phyloP scores from a whole-genome alignment of 2,797 vertebrate species.

The Periparus ater region DNA sequence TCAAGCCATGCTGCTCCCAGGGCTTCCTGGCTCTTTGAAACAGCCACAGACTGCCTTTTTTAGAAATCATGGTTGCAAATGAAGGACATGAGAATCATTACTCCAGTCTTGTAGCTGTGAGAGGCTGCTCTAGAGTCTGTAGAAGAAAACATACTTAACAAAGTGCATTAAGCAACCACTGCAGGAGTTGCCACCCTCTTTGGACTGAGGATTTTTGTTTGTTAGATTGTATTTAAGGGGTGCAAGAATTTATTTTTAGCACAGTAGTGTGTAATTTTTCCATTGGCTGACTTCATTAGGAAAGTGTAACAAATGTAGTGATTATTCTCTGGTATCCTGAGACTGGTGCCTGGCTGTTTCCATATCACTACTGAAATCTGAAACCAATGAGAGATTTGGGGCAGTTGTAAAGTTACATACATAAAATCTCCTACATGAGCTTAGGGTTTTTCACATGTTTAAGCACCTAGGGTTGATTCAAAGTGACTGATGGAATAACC shows the following conservation, averaged over 20 bases:
- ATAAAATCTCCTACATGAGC: constrained; percentile 27
- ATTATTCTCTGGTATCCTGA: constrained; percentile 80
- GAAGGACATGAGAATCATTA: not conserved
- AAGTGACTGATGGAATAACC: constrained; percentile 53
- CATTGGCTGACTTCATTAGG: not conserved
- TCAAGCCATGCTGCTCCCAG: not conserved
- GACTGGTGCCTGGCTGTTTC: constrained; percentile 82
- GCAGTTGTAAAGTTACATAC: constrained; percentile 15
- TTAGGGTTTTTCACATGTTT: constrained; percentile 38
- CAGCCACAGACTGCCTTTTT: not conserved
- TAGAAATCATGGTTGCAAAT: not conserved
- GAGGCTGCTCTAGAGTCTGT: not conserved
- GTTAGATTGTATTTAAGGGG: not conserved
- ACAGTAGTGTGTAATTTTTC: not conserved
- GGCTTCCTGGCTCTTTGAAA: not conserved
- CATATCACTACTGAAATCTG: constrained; percentile 82
- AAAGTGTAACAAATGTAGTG: constrained; percentile 79
- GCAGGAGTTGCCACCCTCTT: not conserved
- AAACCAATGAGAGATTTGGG: constrained; percentile 77
- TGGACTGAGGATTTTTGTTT: not conserved
- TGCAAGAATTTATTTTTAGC: not conserved
- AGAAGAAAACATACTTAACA: not conserved
- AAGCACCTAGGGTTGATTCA: constrained; percentile 43
- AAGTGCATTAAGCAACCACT: not conserved
- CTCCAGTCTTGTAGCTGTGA: not conserved